Evolutionary conservation across 2,113 vertebrate genomes (phyloP).

Genomic region (Laticauda colubrina): DNA sequence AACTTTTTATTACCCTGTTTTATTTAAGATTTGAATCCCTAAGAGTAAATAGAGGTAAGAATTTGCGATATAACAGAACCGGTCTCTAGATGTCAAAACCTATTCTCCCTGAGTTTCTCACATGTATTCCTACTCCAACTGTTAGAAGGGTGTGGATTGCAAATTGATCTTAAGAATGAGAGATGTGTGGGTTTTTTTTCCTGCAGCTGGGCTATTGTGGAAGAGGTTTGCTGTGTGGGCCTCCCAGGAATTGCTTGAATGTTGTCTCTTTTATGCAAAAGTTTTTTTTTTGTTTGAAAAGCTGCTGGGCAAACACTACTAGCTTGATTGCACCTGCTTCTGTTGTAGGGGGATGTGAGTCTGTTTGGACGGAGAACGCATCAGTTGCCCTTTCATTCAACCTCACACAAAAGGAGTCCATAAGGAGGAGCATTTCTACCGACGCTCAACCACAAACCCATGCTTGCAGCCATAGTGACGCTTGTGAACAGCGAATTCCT

Average conservation of each 20-base stretch:
- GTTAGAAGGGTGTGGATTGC: constrained; percentile 32
- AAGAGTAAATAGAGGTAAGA: constrained; percentile 21
- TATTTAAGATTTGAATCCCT: neutral
- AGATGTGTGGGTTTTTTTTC: constrained; percentile 48
- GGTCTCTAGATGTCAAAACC: constrained; percentile 4
- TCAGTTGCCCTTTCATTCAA: constrained; percentile 72
- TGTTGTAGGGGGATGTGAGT: constrained; percentile 43
- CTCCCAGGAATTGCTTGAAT: constrained; percentile 69
- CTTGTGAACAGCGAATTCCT: constrained; percentile 59
- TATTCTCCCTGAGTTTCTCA: constrained; percentile 31
- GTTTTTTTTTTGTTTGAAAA: constrained; percentile 61
- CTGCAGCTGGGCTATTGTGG: constrained; percentile 75
- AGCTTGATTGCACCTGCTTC: constrained; percentile 76
- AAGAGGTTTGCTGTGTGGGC: constrained; percentile 52
- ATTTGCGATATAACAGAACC: constrained; percentile 39
- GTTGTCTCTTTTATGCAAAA: constrained; percentile 57
- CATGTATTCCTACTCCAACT: neutral
- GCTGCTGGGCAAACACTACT: constrained; percentile 74
- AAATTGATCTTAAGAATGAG: constrained; percentile 72
- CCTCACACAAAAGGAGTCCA: constrained; percentile 67
- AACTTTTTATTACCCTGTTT: constrained; percentile 3
- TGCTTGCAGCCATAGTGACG: constrained; percentile 42
- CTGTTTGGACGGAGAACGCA: constrained; percentile 56
- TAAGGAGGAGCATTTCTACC: constrained; percentile 63
- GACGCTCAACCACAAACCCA: constrained; percentile 34